Evolutionary conservation across 2,797 vertebrate genomes (phyloP), one percentile per base, ranked within the genome.

Genomic region (Phalloptychus januarius): DNA sequence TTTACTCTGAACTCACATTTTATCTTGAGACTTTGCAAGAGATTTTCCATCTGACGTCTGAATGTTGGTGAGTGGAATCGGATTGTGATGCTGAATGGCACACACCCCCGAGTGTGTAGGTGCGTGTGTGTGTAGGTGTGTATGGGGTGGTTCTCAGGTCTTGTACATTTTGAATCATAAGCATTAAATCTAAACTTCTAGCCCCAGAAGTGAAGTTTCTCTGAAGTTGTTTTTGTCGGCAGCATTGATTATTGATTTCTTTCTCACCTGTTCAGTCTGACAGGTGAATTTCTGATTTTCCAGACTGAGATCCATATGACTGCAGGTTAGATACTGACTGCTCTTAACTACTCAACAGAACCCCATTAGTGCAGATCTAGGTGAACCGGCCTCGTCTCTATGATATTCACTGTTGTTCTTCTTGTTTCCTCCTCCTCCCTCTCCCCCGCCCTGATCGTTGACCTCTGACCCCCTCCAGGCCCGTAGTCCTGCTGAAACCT

Each of bases 401-500:
- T 72, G 79, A 83, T 85, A 84, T 90, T 90, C 85, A 83, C 85
- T 83, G 83, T 84, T 78, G 38, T 78, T 12, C 25, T 73, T 23
- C 36, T 13, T 56, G 38, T 42, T 18, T 50, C 18, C 6, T 12
- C 5, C 25, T 45, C 40, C 86, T 79, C 87, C 70, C 71, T 3
- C 83, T 52, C 84, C 61, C 36, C 40, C 28, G 28, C 38, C 65
- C 38, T 40, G 25, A 48, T 18, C 40, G 38, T 67, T 38, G 28
- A 33, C 56, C 28, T 25, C 2, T 42, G 52, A n/a, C 10, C 58
- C 72, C 12, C 83, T 50, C 74, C 90, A 96, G 95, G 95, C 92
- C 92, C 96, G 94, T 96, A 95, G 93, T 92, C 89, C 87, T 81
- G 84, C 94, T 87, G 92, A 93, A 91, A 82, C 87, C 89, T 90